Conservation (phyloP, 1,140 invertebrate genomes). For the Archegozetes longisetosus region DNA sequence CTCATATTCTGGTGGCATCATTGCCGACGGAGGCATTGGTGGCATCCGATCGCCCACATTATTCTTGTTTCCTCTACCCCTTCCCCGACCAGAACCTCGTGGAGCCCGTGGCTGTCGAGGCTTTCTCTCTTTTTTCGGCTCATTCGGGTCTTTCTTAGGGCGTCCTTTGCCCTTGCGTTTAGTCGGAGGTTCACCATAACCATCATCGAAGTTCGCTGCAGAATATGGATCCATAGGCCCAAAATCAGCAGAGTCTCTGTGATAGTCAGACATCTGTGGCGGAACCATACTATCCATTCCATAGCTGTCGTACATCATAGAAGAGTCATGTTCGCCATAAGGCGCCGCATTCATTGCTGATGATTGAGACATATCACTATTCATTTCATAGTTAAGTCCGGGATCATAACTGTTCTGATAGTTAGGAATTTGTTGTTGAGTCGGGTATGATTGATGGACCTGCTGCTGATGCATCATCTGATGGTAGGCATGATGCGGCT, state of each 20-base stretch:
- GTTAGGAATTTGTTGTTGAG: neutral
- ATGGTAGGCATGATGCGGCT: constrained; percentile 9
- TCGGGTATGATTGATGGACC: neutral
- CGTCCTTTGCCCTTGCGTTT: constrained; percentile 17
- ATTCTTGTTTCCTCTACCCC: constrained; percentile 1
- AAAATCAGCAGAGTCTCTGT: constrained; percentile 1
- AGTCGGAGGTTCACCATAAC: constrained; percentile 15
- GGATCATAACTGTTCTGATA: constrained; percentile 6
- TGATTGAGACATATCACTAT: neutral
- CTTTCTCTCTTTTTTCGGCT: constrained; percentile 19
- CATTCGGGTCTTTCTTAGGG: constrained; percentile 15
- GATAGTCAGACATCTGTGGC: constrained; percentile 10
- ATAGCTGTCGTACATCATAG: constrained; percentile 9
- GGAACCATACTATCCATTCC: constrained; percentile 12
- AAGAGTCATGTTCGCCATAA: neutral
- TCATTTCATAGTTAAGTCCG: constrained; percentile 2
- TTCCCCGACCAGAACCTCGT: constrained; percentile 1
- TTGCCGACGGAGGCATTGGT: neutral
- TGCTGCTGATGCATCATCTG: constrained; percentile 1
- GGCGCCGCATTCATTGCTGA: neutral
- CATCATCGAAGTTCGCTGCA: constrained; percentile 17
- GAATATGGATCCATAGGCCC: constrained; percentile 12
- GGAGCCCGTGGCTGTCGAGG: constrained; percentile 15
- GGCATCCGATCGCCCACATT: neutral
- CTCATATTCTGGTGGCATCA: constrained; percentile 13